These are phyloP conservation scores for Oegoconia quadripuncta DNA, from an alignment of 2,888 invertebrate genomes.

Conservation along the genomic window DNA sequence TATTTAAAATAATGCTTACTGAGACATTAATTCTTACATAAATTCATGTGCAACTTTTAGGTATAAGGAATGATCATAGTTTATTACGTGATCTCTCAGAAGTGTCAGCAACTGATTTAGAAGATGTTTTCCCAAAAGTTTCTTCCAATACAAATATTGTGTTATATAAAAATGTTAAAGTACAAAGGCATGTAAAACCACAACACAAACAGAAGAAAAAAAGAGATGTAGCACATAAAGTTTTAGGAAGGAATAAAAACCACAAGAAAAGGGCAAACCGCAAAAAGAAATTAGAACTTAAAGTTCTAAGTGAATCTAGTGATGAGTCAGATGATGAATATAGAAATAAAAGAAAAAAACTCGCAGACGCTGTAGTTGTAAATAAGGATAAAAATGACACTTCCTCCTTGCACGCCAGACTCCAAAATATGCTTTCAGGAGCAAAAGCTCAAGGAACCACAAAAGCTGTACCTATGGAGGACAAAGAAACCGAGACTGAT, in stretches of 20 bases:
- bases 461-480: conserved; percentile 19
- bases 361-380: conserved; percentile 77
- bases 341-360: conserved; percentile 63
- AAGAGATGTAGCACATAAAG: conserved; percentile 32
- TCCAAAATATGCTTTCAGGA: conserved; percentile 58
- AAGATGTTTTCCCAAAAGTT: conserved; percentile 33
- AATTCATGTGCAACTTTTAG: conserved; percentile 42
- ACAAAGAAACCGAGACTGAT: conserved; percentile 22
- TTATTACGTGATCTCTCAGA: conserved; percentile 50
- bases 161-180: conserved; percentile 25
- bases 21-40: no score
- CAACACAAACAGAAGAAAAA: conserved; percentile 43
- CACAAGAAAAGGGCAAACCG: conserved; percentile 37
- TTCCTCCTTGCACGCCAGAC: conserved; percentile 57
- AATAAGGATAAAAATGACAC: conserved; percentile 51
- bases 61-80: conserved; percentile 32
- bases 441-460: conserved; percentile 27
- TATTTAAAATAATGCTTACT: no score
- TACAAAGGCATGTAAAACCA: conserved; percentile 34
- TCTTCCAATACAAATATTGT: conserved; percentile 14
- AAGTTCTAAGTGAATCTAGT: conserved; percentile 51
- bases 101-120: conserved; percentile 52
- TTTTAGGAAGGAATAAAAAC: conserved; percentile 35
- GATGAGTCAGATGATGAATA: conserved; percentile 70
- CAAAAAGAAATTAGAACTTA: conserved; percentile 36